Evolutionary conservation across 2,888 invertebrate species (phyloP).

Genomic region (Eurytoma adleriae): DNA sequence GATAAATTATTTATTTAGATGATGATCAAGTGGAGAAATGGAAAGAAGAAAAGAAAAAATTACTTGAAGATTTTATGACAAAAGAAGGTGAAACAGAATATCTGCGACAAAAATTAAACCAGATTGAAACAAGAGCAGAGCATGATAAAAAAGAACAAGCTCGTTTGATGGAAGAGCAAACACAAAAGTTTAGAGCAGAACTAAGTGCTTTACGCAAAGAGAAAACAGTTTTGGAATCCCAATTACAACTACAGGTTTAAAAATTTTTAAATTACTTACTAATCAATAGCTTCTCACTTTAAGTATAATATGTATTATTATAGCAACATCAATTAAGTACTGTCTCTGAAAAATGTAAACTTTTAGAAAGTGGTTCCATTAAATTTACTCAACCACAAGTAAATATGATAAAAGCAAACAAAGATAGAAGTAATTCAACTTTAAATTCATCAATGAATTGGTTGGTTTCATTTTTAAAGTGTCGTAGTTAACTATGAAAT

Average conservation of each 20-base stretch:
- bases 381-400: conserved; percentile 68
- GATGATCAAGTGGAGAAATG: conserved; percentile 62
- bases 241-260: conserved; percentile 67
- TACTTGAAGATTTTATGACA: conserved; percentile 66
- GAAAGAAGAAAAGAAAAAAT: conserved; percentile 66
- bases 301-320: conserved; percentile 26
- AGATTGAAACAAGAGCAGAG: conserved; percentile 64
- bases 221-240: conserved; percentile 68
- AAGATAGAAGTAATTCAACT: conserved; percentile 55
- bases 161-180: conserved; percentile 67
- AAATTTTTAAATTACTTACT: conserved; percentile 3
- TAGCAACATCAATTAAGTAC: conserved; percentile 66
- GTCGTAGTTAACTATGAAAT: not conserved
- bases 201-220: conserved; percentile 66
- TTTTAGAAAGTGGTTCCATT: conserved; percentile 66
- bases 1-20: conserved; percentile 41
- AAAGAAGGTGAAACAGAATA: conserved; percentile 70
- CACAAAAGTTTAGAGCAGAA: conserved; percentile 63
- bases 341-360: conserved; percentile 67
- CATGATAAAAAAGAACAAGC: conserved; percentile 66
- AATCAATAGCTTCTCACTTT: not conserved
- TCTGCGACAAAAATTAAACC: conserved; percentile 67
- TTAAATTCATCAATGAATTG: conserved; percentile 58
- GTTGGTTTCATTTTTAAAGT: conserved; percentile 58
- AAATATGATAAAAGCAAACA: conserved; percentile 58